Evolutionary conservation across 2,113 vertebrate species (phyloP).

Genomic region (Chaetodon auriga): DNA sequence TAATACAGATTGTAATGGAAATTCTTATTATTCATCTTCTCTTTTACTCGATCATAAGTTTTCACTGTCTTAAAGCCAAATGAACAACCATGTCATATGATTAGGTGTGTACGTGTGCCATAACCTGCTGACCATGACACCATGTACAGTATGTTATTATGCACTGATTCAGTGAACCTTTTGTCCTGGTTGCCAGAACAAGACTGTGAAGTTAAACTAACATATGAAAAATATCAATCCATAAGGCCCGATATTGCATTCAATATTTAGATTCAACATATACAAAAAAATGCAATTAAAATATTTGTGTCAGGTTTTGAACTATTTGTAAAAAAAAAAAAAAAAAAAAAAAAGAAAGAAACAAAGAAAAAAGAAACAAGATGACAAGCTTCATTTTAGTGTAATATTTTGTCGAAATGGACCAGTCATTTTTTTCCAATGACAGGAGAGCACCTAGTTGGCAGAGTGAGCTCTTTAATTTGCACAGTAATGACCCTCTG

Average conservation of each 20-base stretch:
- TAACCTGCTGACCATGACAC: no score
- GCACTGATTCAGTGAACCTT: no score
- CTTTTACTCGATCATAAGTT: no score
- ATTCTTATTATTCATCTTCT: no score
- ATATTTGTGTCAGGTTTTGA: background rate
- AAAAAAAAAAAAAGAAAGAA: background rate
- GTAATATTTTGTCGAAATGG: background rate
- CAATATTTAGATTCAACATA: background rate
- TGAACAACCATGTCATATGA: no score
- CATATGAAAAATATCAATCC: background rate
- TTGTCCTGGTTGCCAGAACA: no score
- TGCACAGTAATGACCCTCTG: slow-evolving; percentile 25
- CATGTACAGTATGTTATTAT: no score
- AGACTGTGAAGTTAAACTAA: background rate
- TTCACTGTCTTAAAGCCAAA: no score
- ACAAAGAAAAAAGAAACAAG: no score
- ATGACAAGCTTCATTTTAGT: background rate
- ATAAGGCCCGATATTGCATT: background rate
- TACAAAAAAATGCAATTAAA: background rate
- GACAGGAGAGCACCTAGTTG: slow-evolving; percentile 3
- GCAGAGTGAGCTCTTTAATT: slow-evolving; percentile 22
- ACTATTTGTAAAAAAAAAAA: background rate
- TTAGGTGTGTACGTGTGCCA: no score
- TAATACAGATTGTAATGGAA: no score
- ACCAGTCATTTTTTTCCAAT: background rate